These are phyloP conservation scores for Ameiurus melas DNA, from an alignment of 2,113 vertebrate species.

Conservation along the genomic window DNA sequence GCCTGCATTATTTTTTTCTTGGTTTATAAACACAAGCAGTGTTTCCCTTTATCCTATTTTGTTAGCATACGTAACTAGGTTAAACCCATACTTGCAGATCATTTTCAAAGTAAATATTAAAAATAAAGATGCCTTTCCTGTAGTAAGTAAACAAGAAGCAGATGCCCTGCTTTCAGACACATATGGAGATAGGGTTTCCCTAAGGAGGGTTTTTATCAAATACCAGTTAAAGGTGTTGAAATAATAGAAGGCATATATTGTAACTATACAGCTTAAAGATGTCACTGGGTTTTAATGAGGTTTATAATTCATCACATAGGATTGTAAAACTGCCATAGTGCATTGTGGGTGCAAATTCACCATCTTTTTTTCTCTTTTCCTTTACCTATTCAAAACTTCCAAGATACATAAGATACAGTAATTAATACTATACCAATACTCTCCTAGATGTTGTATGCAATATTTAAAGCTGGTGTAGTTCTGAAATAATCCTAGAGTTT, in stretches of 20 bases:
- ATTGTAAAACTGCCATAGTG: not conserved
- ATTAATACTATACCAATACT: not conserved
- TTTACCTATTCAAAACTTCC: not conserved
- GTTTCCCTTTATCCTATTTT: constrained; percentile 57
- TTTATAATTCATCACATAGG: not conserved
- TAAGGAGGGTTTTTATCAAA: not conserved
- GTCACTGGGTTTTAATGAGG: not conserved
- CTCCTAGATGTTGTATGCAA: not conserved
- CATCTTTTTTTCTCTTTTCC: not conserved
- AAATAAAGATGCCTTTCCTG: constrained; percentile 62
- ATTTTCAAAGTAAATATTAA: constrained; percentile 74
- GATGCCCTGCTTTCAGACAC: constrained; percentile 59
- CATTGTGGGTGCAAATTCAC: not conserved
- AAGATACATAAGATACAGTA: not conserved
- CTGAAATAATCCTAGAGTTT: not conserved
- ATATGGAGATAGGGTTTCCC: not conserved
- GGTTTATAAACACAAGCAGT: constrained; percentile 3
- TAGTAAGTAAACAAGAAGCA: constrained; percentile 65
- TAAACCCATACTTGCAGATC: constrained; percentile 68
- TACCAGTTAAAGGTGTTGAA: not conserved
- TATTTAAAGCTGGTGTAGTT: not conserved
- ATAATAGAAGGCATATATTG: not conserved
- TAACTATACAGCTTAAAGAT: not conserved
- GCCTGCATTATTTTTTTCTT: constrained; percentile 8
- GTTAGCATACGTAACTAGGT: constrained; percentile 69